Conservation (phyloP, 2,888 invertebrate species). For the Smittia aterrima region DNA sequence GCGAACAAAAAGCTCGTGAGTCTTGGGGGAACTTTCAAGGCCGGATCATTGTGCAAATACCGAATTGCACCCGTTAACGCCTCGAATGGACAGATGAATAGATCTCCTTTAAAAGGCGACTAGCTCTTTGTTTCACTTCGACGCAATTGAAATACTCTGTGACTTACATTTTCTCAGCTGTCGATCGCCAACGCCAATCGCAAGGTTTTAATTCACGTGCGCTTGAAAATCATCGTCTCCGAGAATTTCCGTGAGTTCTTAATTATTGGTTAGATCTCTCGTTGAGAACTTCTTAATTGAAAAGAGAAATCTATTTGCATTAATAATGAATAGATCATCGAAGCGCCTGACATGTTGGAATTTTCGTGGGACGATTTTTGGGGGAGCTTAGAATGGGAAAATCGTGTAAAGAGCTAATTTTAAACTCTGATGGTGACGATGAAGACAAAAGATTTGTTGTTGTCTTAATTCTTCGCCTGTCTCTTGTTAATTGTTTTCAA, state of each 20-base stretch:
- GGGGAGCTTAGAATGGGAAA: constrained; percentile 1
- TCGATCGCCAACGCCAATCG: no score
- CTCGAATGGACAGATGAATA: neutral
- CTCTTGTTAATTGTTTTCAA: neutral
- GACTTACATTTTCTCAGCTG: neutral
- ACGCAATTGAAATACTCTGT: neutral
- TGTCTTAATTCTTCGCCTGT: neutral
- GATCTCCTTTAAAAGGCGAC: neutral
- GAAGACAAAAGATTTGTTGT: neutral
- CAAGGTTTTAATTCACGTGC: no score
- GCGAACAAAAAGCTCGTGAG: neutral
- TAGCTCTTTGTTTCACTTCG: neutral
- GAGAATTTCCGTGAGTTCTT: neutral
- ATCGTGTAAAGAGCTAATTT: constrained; percentile 15
- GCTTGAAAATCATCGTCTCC: neutral
- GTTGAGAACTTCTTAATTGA: neutral
- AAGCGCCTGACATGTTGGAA: neutral
- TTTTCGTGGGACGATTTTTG: neutral
- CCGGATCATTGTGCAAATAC: neutral
- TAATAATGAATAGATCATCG: constrained; percentile 6
- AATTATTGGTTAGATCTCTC: neutral
- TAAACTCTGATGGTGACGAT: neutral
- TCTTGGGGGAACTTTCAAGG: neutral
- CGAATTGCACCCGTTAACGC: neutral
- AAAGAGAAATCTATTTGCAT: constrained; percentile 35